Percentiles rank a stretch among this genome's conserved stretches.
phyloP scores from a whole-genome alignment of 2,113 vertebrate species.

The Crypturellus undulatus region DNA sequence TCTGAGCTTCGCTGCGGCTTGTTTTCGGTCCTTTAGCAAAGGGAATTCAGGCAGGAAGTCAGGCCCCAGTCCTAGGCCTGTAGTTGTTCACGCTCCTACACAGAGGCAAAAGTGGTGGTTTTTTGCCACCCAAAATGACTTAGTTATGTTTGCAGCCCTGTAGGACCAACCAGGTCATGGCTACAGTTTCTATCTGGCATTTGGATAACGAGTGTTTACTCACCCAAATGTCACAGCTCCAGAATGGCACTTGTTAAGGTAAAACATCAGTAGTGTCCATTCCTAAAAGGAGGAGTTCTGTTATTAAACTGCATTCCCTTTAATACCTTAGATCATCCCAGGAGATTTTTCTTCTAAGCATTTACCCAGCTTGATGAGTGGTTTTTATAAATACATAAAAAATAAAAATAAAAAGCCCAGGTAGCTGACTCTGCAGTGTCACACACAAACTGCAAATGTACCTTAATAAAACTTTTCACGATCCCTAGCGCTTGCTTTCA shows the following conservation, averaged over 20 bases:
- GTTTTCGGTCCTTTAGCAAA: not conserved
- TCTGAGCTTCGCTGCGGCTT: not conserved
- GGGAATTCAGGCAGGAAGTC: not conserved
- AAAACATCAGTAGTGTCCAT: not conserved
- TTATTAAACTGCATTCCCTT: not conserved
- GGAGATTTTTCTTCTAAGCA: not conserved
- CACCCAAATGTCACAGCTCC: not conserved
- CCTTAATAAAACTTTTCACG: not conserved
- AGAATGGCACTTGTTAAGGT: not conserved
- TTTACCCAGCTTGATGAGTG: not conserved
- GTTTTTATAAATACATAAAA: not conserved
- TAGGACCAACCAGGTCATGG: not conserved
- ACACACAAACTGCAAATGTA: not conserved
- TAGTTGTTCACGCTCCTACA: not conserved
- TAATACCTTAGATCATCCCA: not conserved
- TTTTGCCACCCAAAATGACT: not conserved
- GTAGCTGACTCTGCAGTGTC: not conserved
- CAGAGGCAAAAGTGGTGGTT: not conserved
- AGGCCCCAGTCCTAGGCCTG: fast-evolving
- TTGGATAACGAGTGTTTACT: not conserved
- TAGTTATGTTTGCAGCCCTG: not conserved
- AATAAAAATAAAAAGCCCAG: not conserved
- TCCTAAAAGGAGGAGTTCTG: not conserved
- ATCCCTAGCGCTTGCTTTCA: not conserved
- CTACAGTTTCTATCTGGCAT: not conserved